Base-by-base conservation (phyloP, 1,140 invertebrate genomes). In the Cotesia chilonis region DNA sequence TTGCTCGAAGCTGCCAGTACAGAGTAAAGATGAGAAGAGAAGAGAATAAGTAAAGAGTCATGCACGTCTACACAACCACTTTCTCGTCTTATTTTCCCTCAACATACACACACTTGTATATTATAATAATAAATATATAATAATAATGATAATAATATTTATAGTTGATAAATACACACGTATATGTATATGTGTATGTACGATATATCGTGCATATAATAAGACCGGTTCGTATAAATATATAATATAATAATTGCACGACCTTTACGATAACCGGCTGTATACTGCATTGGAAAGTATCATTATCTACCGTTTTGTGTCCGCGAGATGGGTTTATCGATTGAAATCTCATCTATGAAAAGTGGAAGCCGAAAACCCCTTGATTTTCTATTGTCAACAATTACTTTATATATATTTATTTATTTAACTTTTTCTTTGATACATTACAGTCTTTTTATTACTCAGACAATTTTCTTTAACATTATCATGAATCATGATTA, bases 281-380 rank as follows among this genome's bases (percentile, higher is more conserved):
- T 28, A 28, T 28, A 28, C 28, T 28, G 74, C 9, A 41, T 5
- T 77, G 73, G 76, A 81, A 81, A 81, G 78, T 81, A 78, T 76
- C 72, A 76, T 74, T 75, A 79, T 76, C 72, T 75, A 76, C 76
- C 79, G 79, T 80, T 77, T 65, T 73, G 77, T 71, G 71, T 76
- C 72, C 67, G 74, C 63, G 65, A 65, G 68, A 73, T 76, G 70
- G 55, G 61, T 74, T 66, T 68, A 76, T 78, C 74, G 71, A 71
- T 75, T 78, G 68, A 71, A 70, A 68, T 54, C 51, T 6, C 61
- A 69, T 54, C 54, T 14, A 41, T 51, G 57, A 35, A 57, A 68
- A 67, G 41, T 47, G 55, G 64, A 55, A 71, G 12, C 12, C n/a
- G 20, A 41, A 65, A 41, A 66, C 37, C 63, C n/a, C 52, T 20